phyloP scores from a whole-genome alignment of 2,888 invertebrate species.

The Mythimna lalbum region DNA sequence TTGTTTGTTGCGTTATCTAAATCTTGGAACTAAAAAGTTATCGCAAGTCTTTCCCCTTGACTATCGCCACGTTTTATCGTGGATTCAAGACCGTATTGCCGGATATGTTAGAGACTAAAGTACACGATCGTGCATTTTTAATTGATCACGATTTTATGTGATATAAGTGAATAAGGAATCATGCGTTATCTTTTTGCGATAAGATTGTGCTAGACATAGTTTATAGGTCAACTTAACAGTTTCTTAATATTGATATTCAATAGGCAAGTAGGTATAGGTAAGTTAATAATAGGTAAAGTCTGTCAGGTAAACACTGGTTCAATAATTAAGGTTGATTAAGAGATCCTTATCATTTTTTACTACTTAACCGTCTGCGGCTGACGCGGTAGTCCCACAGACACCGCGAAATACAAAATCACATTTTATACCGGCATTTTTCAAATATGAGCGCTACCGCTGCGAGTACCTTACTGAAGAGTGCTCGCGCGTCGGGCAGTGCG shows the following conservation, averaged over 20 bases:
- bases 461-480: too few relatives aligned
- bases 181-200: slow-evolving; percentile 53
- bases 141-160: slow-evolving; percentile 16
- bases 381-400: too few relatives aligned
- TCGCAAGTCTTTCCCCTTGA: slow-evolving; percentile 28
- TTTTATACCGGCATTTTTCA: too few relatives aligned
- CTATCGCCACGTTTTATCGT: slow-evolving; percentile 50
- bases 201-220: slow-evolving; percentile 34
- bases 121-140: slow-evolving; percentile 42
- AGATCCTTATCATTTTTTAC: too few relatives aligned
- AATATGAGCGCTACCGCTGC: too few relatives aligned
- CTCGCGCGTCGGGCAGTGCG: too few relatives aligned
- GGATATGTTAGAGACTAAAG: slow-evolving; percentile 50
- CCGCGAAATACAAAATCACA: too few relatives aligned
- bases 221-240: slow-evolving; percentile 30
- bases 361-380: too few relatives aligned
- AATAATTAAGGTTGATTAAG: too few relatives aligned
- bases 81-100: slow-evolving; percentile 32
- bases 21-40: slow-evolving; percentile 25
- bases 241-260: slow-evolving; percentile 32
- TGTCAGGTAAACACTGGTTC: too few relatives aligned
- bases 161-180: slow-evolving; percentile 31
- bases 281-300: too few relatives aligned
- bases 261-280: not conserved
- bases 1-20: slow-evolving; percentile 17